These are phyloP conservation scores for Caerostris extrusa DNA, from an alignment of 1,140 invertebrate genomes.

Conservation along the genomic window DNA sequence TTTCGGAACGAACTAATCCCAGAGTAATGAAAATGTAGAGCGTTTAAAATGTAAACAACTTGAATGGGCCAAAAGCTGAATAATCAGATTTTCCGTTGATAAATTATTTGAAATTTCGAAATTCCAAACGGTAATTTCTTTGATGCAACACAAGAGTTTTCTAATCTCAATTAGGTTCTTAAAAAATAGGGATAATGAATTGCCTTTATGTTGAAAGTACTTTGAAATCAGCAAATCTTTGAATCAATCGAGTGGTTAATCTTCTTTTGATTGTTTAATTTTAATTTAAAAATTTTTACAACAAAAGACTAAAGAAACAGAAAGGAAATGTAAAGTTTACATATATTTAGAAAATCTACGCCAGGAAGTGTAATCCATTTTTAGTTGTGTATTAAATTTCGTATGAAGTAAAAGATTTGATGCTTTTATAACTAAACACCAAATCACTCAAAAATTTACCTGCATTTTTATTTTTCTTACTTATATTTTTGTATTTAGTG, in stretches of 20 bases:
- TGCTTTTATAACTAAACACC: too few relatives aligned
- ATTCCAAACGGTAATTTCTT: not conserved
- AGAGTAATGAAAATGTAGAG: constrained; percentile 45
- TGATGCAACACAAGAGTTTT: not conserved
- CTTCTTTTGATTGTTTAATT: not conserved
- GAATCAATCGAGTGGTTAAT: not conserved
- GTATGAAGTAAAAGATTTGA: too few relatives aligned
- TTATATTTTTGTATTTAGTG: too few relatives aligned
- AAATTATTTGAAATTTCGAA: not conserved
- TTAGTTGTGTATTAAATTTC: too few relatives aligned
- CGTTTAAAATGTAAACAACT: constrained; percentile 8
- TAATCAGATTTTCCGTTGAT: not conserved
- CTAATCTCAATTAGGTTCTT: not conserved
- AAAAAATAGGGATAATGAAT: not conserved
- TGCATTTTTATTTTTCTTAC: too few relatives aligned
- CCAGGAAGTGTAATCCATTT: too few relatives aligned
- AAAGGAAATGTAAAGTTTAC: too few relatives aligned
- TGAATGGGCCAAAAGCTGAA: not conserved
- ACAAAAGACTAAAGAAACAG: too few relatives aligned
- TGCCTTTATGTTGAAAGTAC: not conserved
- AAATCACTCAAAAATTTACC: too few relatives aligned
- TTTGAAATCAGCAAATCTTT: not conserved
- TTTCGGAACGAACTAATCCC: constrained; percentile 18
- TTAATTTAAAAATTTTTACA: not conserved
- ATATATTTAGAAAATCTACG: too few relatives aligned